A percentile compares a stretch with the other conserved stretches of the same genome.
These are phyloP conservation scores for Otis tarda DNA, from an alignment of 2,113 vertebrate species.

Conservation along the genomic window DNA sequence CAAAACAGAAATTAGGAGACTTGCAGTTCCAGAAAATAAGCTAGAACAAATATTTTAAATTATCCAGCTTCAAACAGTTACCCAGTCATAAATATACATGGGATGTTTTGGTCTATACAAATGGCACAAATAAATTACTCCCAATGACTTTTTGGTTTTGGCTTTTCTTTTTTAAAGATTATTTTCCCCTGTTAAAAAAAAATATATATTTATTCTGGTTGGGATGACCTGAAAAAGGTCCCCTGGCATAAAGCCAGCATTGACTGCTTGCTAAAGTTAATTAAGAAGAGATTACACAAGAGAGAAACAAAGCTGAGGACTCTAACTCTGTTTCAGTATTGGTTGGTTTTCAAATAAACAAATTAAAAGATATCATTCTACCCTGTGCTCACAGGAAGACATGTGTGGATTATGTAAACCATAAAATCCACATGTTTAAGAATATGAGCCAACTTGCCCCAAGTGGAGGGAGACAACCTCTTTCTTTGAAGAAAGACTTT, in stretches of 20 bases:
- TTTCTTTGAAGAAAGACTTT: not conserved
- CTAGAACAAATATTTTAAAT: not conserved
- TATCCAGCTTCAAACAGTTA: not conserved
- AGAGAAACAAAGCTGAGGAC: not conserved
- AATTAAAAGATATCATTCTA: not conserved
- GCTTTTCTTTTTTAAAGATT: not conserved
- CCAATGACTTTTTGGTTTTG: not conserved
- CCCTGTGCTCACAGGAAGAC: not conserved
- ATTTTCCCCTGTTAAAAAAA: not conserved
- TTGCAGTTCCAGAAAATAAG: not conserved
- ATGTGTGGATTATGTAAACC: not conserved
- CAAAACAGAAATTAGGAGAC: not conserved
- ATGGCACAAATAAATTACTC: not conserved
- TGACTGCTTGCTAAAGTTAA: not conserved
- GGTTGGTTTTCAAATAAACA: slow-evolving; percentile 27
- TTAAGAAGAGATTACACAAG: not conserved
- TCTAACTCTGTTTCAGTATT: not conserved
- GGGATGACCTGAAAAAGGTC: not conserved
- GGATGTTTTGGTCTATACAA: not conserved
- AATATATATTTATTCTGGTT: not conserved
- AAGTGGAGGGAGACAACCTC: not conserved
- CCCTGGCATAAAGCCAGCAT: not conserved
- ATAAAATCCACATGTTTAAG: not conserved
- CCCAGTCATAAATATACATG: not conserved
- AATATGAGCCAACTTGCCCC: not conserved